Evolutionary conservation across 2,113 vertebrate species (phyloP).

Genomic region (Campylorhamphus procurvoides): DNA sequence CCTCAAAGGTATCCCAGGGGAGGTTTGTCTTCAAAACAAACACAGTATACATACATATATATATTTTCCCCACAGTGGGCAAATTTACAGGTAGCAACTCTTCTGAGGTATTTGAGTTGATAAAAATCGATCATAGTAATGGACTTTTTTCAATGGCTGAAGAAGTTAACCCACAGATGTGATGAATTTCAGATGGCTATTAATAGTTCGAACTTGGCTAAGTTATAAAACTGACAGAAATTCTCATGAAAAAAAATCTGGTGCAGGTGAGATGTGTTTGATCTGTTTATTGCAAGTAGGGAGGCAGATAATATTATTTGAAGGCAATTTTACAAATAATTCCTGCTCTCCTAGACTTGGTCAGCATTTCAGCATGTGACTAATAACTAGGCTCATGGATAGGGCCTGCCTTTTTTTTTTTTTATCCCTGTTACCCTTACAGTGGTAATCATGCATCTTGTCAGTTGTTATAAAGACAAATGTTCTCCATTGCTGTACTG

Average conservation of each 20-base stretch:
- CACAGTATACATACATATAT: not conserved
- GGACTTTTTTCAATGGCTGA: not conserved
- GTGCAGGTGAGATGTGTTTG: not conserved
- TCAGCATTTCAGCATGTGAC: constrained; percentile 72
- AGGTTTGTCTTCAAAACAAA: constrained; percentile 30
- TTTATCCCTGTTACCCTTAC: constrained; percentile 63
- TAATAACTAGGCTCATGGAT: constrained; percentile 56
- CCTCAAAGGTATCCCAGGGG: constrained; percentile 2
- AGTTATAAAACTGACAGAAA: not conserved
- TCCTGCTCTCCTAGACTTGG: constrained; percentile 44
- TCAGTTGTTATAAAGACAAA: constrained; percentile 77
- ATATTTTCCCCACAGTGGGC: not conserved
- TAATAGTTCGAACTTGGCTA: not conserved
- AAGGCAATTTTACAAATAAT: constrained; percentile 67
- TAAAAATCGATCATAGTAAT: not conserved
- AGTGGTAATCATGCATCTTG: constrained; percentile 78
- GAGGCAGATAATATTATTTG: constrained; percentile 51
- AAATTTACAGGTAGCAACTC: constrained; percentile 8
- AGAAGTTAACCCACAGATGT: not conserved
- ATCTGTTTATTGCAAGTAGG: constrained; percentile 4
- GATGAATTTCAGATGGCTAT: not conserved
- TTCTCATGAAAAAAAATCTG: not conserved
- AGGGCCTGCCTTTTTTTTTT: constrained; percentile 49
- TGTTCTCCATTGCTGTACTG: constrained; percentile 72
- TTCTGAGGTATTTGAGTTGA: not conserved